Evolutionary conservation across 2,113 vertebrate species (phyloP).

Genomic region (Bufo bufo): DNA sequence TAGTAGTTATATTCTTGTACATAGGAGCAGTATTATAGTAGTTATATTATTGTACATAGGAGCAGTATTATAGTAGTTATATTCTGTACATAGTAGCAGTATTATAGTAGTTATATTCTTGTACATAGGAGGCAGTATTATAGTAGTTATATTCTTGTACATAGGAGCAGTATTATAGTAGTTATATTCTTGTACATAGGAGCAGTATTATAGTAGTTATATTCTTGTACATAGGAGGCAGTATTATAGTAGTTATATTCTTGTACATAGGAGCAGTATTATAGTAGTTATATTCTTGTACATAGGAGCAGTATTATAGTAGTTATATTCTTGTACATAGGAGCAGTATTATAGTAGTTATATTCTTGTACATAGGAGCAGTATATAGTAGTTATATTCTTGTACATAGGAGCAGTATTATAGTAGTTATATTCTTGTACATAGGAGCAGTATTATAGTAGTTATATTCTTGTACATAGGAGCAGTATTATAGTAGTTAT

Average conservation of each 20-base stretch:
- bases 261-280: neutral
- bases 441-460: neutral
- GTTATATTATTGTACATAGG: conserved; percentile 12
- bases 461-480: conserved; percentile 1
- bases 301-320: neutral
- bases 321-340: conserved; percentile 1
- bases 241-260: neutral
- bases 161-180: conserved; percentile 8
- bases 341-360: neutral
- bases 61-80: conserved; percentile 9
- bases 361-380: neutral
- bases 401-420: neutral
- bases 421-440: neutral
- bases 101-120: conserved; percentile 10
- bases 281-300: conserved; percentile 1
- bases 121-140: conserved; percentile 2
- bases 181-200: conserved; percentile 15
- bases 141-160: conserved; percentile 9
- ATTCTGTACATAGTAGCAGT: conserved; percentile 9
- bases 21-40: neutral
- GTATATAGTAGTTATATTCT: conserved; percentile 5
- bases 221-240: conserved; percentile 4
- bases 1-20: neutral
- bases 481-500: neutral
- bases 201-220: conserved; percentile 9